phyloP scores from a whole-genome alignment of 2,888 invertebrate species.

The Drosophila atripex region DNA sequence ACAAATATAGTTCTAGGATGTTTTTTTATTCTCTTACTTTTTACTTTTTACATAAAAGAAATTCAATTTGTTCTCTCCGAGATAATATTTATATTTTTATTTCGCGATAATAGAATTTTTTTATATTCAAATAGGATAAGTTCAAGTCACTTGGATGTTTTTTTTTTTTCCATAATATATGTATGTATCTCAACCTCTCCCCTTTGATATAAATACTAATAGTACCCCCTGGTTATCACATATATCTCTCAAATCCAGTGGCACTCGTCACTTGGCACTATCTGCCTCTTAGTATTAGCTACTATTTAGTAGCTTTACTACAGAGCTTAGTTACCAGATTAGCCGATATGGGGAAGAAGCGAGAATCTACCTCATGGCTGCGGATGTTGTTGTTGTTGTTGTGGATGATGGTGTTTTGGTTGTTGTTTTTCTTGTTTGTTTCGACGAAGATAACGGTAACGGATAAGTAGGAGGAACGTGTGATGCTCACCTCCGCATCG shows the following conservation, averaged over 20 bases:
- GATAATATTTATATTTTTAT: neutral
- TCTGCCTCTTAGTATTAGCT: neutral
- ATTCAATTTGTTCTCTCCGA: neutral
- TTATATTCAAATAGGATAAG: too few species aligned
- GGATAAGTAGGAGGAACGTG: constrained; percentile 13
- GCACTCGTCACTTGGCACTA: neutral
- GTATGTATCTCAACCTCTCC: neutral
- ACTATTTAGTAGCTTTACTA: neutral
- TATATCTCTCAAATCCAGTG: neutral
- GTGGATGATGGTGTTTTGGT: neutral
- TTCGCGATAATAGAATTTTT: too few species aligned
- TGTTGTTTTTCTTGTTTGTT: neutral
- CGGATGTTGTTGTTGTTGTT: neutral
- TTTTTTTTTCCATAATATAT: neutral
- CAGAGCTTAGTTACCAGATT: neutral
- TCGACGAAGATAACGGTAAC: constrained; percentile 14
- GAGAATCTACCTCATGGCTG: neutral
- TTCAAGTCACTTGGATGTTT: too few species aligned
- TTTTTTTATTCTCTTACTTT: neutral
- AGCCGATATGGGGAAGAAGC: neutral
- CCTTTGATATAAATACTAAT: neutral
- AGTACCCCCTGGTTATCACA: neutral
- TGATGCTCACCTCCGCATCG: constrained; percentile 34
- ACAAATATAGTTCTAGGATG: neutral
- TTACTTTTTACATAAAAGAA: neutral